Conservation (phyloP, 1,140 invertebrate genomes). For the Heliothis virescens region DNA sequence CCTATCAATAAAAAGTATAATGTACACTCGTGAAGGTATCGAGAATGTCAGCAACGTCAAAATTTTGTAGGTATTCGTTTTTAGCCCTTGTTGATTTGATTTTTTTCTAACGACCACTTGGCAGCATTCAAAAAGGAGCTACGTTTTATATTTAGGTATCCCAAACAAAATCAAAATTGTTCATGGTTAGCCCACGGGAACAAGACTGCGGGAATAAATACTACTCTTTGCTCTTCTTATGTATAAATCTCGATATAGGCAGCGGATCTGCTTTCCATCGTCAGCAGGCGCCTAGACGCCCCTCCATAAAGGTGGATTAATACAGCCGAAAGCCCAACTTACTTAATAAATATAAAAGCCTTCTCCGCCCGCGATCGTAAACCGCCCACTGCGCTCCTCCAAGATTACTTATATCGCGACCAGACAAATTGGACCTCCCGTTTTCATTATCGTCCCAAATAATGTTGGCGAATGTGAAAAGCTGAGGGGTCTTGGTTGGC, state of each 20-base stretch:
- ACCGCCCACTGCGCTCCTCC: conserved; percentile 81
- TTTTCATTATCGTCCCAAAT: conserved; percentile 72
- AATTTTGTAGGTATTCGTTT: too few species aligned
- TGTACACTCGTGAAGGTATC: too few species aligned
- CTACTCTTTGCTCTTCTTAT: neutral
- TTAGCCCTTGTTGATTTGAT: too few species aligned
- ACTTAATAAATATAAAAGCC: conserved; percentile 86
- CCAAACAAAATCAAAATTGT: too few species aligned
- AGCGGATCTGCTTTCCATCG: conserved; percentile 27
- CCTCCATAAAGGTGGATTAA: conserved; percentile 84
- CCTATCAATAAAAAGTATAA: too few species aligned
- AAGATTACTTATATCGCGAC: conserved; percentile 83
- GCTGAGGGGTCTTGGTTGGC: conserved; percentile 59
- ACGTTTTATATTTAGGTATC: too few species aligned
- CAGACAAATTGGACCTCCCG: conserved; percentile 66
- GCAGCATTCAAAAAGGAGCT: too few species aligned
- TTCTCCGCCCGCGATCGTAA: conserved; percentile 83
- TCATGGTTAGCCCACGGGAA: neutral
- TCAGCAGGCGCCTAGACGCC: conserved; percentile 70
- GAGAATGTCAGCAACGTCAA: too few species aligned
- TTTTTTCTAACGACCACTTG: too few species aligned
- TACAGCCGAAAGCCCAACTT: conserved; percentile 85
- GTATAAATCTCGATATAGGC: conserved; percentile 13
- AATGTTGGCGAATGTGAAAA: conserved; percentile 53
- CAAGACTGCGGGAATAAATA: neutral